phyloP scores from a whole-genome alignment of 2,797 vertebrate species.

The Brotula barbata region DNA sequence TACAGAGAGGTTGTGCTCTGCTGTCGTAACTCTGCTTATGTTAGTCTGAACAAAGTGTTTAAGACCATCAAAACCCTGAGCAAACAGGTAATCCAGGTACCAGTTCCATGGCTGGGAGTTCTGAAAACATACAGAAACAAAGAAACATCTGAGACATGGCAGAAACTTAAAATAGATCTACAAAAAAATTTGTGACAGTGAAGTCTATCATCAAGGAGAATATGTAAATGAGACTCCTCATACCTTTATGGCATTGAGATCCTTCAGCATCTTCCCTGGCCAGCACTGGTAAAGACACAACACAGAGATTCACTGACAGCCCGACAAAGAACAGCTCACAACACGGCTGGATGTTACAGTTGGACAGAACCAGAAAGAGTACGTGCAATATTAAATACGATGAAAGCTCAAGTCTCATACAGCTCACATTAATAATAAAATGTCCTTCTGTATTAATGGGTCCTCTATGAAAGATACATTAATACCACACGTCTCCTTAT shows the following conservation, averaged over 20 bases:
- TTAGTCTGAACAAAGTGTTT: conserved; percentile 84
- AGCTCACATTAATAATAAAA: conserved; percentile 75
- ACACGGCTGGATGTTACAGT: conserved; percentile 46
- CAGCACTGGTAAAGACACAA: conserved; percentile 77
- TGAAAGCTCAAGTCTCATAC: conserved; percentile 60
- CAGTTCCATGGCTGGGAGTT: conserved; percentile 83
- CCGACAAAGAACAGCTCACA: conserved; percentile 49
- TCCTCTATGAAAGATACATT: conserved; percentile 72
- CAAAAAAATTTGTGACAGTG: conserved; percentile 4
- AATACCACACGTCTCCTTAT: conserved; percentile 66
- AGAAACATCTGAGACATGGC: conserved; percentile 22
- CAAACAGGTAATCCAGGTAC: conserved; percentile 89
- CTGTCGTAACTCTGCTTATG: conserved; percentile 58
- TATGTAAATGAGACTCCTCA: conserved; percentile 26
- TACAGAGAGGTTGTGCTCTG: conserved; percentile 1
- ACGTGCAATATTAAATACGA: conserved; percentile 75
- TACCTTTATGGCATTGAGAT: conserved; percentile 89
- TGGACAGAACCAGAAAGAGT: conserved; percentile 58
- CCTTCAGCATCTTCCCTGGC: conserved; percentile 76
- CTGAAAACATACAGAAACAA: conserved; percentile 56
- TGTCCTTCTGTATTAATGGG: conserved; percentile 72
- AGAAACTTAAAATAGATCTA: neutral
- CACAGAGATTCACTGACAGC: conserved; percentile 67
- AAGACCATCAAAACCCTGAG: conserved; percentile 85
- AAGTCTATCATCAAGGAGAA: conserved; percentile 36